Evolutionary conservation across 1,140 invertebrate genomes (phyloP), one percentile per base, ranked within the genome.

Genomic region (Sinonovacula constricta): DNA sequence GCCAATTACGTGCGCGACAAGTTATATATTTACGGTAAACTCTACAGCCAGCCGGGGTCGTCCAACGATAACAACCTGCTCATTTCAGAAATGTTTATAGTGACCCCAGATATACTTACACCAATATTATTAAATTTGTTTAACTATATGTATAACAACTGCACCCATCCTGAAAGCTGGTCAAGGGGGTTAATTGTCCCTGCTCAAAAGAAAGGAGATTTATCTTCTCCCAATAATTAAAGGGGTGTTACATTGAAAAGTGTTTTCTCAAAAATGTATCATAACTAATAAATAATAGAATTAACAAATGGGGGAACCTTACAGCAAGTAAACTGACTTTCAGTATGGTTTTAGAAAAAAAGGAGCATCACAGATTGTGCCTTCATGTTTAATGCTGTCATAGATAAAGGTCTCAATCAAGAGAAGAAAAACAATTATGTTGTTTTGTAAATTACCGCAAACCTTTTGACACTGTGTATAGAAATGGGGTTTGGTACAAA

Each of bases 41-140:
- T n/a, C n/a, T n/a, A n/a, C n/a, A n/a, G n/a, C n/a, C n/a, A n/a
- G n/a, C n/a, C n/a, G n/a, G n/a, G n/a, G n/a, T n/a, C n/a, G n/a
- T n/a, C n/a, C n/a, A n/a, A n/a, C n/a, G n/a, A n/a, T n/a, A n/a
- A n/a, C n/a, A n/a, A 60, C n/a, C 31, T 60, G 33, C 31, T 60
- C n/a, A 30, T 60, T 30, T 31, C 59, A 22, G 59, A 60, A 24
- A 57, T 57, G 22, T 57, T 57, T 26, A n/a, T 57, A 7, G 54
- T 15, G 10, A n/a, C 12, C 54, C 12, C 12, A 12, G 22, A 57
- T 57, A 12, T 57, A 57, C 26, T 57, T 15, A 7, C 54, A 14
- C 54, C 59, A 60, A 60, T n/a, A 22, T 60, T 60, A 28, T 60
- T 24, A 30, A 60, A 28, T 30, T 26, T 60, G 18, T 60, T 60